Evolutionary conservation across 2,888 invertebrate genomes (phyloP).

Genomic region (Ephialtes manifestator): DNA sequence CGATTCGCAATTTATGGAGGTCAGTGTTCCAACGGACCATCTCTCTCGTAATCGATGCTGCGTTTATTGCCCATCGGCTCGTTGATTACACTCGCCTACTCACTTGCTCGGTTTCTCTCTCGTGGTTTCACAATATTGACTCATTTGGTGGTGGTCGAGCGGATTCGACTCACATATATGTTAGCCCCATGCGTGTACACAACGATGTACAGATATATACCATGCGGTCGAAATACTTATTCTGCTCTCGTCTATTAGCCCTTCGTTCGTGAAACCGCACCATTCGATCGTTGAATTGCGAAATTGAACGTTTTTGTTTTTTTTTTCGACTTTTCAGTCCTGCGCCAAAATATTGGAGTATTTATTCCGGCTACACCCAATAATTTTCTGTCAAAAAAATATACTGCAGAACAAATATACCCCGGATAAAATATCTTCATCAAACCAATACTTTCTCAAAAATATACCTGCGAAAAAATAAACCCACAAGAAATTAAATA

Average conservation of each 20-base stretch:
- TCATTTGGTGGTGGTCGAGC: slow-evolving; percentile 55
- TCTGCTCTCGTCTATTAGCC: slow-evolving; percentile 9
- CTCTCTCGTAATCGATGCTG: slow-evolving; percentile 70
- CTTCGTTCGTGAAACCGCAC: background rate
- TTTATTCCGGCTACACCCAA: too few species aligned
- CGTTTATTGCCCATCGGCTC: slow-evolving; percentile 72
- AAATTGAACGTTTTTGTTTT: background rate
- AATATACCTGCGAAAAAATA: too few species aligned
- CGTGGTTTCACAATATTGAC: slow-evolving; percentile 69
- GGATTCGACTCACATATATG: slow-evolving; percentile 39
- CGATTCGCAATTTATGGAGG: slow-evolving; percentile 71
- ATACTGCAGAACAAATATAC: too few species aligned
- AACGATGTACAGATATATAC: slow-evolving; percentile 12
- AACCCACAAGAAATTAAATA: too few species aligned
- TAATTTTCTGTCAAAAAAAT: too few species aligned
- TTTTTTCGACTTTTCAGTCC: background rate
- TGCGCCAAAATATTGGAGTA: background rate
- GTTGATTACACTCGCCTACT: slow-evolving; percentile 68
- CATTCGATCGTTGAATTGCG: background rate
- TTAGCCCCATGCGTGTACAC: slow-evolving; percentile 44
- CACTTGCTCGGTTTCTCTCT: slow-evolving; percentile 10
- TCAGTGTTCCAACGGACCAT: slow-evolving; percentile 66
- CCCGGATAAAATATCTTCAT: too few species aligned
- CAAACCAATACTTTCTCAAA: too few species aligned
- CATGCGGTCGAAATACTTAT: slow-evolving; percentile 38